Percentiles rank a stretch among this genome's conserved stretches.
These are phyloP conservation scores for Liodrosophila aerea DNA, from an alignment of 2,888 invertebrate genomes.

Conservation along the genomic window DNA sequence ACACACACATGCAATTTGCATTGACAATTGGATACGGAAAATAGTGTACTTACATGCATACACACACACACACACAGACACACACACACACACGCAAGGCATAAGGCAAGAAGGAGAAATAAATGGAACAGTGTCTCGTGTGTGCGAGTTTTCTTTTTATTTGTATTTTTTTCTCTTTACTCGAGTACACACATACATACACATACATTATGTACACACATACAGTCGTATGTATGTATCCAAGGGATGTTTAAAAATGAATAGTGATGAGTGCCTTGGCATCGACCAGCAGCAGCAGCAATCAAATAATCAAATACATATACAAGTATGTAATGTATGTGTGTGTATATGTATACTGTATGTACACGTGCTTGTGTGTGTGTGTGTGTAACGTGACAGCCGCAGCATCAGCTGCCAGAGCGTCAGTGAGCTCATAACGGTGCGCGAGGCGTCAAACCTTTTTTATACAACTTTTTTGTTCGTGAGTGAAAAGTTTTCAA, in stretches of 20 bases:
- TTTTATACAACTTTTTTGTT: slow-evolving; percentile 14
- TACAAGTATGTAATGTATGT: not conserved
- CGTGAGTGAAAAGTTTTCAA: slow-evolving; percentile 37
- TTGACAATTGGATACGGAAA: slow-evolving; percentile 39
- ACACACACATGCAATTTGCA: slow-evolving; percentile 37
- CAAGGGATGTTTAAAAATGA: slow-evolving; percentile 39
- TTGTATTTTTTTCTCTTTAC: no score
- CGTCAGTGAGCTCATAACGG: slow-evolving; percentile 58
- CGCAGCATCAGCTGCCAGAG: slow-evolving; percentile 58
- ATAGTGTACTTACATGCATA: slow-evolving; percentile 40
- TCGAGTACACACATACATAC: no score
- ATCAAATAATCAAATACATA: no score
- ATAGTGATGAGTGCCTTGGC: slow-evolving; percentile 29
- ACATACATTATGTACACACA: not conserved
- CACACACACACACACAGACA: slow-evolving; percentile 4
- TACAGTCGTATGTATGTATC: slow-evolving; percentile 9
- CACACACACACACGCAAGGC: no score
- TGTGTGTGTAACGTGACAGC: slow-evolving; percentile 46
- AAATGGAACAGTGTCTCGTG: no score
- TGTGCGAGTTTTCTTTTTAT: no score
- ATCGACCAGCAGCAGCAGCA: slow-evolving; percentile 13
- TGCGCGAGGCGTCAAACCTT: slow-evolving; percentile 47
- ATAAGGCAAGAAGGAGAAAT: no score
- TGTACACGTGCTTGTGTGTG: not conserved
- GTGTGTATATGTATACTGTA: slow-evolving; percentile 21